These are phyloP conservation scores for Leptogaster cylindrica DNA, from an alignment of 2,888 invertebrate genomes.

Conservation along the genomic window DNA sequence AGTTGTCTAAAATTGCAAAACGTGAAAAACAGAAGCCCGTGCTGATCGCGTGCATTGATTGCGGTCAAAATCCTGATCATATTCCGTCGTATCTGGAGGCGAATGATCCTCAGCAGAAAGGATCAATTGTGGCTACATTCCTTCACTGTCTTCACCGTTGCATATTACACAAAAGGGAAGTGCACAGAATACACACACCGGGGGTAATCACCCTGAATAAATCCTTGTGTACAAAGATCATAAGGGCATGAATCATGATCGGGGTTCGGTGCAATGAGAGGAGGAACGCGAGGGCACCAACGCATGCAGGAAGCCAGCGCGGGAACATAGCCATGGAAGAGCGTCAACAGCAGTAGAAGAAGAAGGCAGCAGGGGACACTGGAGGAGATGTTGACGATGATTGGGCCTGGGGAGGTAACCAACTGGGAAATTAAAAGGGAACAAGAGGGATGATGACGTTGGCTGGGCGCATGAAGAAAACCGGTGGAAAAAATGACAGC, in stretches of 20 bases:
- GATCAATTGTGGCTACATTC: background rate
- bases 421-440: conserved; percentile 7
- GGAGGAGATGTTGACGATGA: background rate
- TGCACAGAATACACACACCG: conserved; percentile 25
- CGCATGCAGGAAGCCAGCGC: too few species aligned
- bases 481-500: conserved; percentile 23
- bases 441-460: conserved; percentile 9
- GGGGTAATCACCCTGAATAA: too few species aligned
- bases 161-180: conserved; percentile 43
- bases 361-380: background rate
- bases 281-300: too few species aligned
- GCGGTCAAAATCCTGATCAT: background rate
- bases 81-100: background rate
- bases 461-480: background rate
- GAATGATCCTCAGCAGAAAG: background rate
- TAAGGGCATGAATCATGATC: too few species aligned
- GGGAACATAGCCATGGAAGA: too few species aligned
- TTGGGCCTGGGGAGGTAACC: background rate
- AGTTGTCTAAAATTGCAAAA: conserved; percentile 44
- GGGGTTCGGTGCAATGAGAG: too few species aligned
- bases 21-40: conserved; percentile 39
- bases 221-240: too few species aligned
- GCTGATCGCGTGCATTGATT: conserved; percentile 44
- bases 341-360: background rate
- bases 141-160: background rate